Percentiles rank a stretch among this genome's conserved stretches.
Evolutionary conservation across 2,113 vertebrate species (phyloP).

Genomic region (Nannospalax galili): DNA sequence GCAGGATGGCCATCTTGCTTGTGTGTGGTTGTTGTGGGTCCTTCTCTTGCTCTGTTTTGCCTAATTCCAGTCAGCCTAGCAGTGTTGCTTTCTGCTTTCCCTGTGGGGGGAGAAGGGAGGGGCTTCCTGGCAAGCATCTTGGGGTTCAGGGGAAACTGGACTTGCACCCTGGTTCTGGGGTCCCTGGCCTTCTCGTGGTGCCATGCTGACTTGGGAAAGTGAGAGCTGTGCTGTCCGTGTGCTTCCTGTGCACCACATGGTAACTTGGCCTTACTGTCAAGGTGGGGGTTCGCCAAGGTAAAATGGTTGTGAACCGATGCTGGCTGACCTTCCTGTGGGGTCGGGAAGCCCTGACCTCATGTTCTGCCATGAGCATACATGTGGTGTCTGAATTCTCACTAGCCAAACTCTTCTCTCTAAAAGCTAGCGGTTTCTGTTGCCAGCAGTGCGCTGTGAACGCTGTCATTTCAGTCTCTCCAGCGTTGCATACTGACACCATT

Average conservation of each 20-base stretch:
- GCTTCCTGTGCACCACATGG: no score
- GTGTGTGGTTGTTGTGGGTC: neutral
- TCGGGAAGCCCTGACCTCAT: no score
- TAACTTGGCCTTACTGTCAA: neutral
- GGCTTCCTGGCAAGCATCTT: neutral
- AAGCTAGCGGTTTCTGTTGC: fast-evolving
- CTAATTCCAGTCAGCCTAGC: neutral
- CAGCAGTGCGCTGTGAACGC: fast-evolving
- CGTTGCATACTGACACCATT: neutral
- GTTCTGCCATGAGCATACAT: fast-evolving
- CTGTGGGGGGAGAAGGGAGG: neutral
- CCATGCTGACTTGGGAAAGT: neutral
- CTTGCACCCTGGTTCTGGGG: neutral
- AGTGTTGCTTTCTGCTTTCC: neutral
- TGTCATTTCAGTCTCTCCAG: neutral
- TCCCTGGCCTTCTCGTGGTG: neutral
- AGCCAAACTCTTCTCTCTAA: neutral
- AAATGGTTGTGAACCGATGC: no score
- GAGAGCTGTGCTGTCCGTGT: neutral
- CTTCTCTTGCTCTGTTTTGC: neutral
- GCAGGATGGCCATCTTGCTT: fast-evolving
- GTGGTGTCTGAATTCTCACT: fast-evolving
- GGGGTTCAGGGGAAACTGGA: neutral
- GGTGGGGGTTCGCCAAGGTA: neutral
- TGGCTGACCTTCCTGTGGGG: neutral